phyloP scores from a whole-genome alignment of 2,888 invertebrate genomes.

The Gastracanthus pulcherrimus region DNA sequence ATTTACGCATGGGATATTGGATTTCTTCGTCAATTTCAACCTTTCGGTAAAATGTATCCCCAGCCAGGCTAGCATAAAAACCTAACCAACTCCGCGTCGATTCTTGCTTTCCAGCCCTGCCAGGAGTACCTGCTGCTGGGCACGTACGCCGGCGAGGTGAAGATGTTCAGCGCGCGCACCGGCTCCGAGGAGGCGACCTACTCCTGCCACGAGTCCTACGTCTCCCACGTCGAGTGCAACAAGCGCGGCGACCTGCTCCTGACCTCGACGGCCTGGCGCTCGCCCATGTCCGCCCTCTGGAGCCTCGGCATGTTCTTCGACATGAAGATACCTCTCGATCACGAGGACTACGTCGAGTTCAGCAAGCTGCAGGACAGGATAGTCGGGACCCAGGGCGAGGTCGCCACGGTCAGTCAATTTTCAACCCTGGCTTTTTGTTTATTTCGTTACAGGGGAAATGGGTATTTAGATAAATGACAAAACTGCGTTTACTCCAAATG shows the following conservation, averaged over 20 bases:
- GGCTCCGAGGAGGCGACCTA: conserved; percentile 89
- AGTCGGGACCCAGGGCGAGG: conserved; percentile 92
- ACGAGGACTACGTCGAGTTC: conserved; percentile 95
- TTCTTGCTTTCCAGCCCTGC: conserved; percentile 79
- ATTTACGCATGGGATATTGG: no score
- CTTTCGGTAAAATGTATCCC: conserved; percentile 28
- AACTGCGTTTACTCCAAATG: no score
- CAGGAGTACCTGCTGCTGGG: conserved; percentile 89
- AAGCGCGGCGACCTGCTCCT: conserved; percentile 88
- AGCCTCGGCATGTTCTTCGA: conserved; percentile 79
- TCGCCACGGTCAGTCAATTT: conserved; percentile 82
- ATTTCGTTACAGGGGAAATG: no score
- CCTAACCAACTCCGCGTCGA: no score
- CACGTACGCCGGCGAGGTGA: conserved; percentile 93
- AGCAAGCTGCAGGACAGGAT: conserved; percentile 93
- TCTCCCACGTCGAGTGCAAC: conserved; percentile 87
- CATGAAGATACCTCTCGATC: conserved; percentile 82
- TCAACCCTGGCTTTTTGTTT: no score
- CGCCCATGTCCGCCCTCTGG: conserved; percentile 91
- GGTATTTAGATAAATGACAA: no score
- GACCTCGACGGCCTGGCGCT: conserved; percentile 91
- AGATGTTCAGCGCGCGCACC: conserved; percentile 90
- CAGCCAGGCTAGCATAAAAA: no score
- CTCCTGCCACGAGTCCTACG: conserved; percentile 91
- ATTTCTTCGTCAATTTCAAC: conserved; percentile 72